These are phyloP conservation scores for Saccostrea glomerata DNA, from an alignment of 1,140 invertebrate genomes.

Conservation along the genomic window DNA sequence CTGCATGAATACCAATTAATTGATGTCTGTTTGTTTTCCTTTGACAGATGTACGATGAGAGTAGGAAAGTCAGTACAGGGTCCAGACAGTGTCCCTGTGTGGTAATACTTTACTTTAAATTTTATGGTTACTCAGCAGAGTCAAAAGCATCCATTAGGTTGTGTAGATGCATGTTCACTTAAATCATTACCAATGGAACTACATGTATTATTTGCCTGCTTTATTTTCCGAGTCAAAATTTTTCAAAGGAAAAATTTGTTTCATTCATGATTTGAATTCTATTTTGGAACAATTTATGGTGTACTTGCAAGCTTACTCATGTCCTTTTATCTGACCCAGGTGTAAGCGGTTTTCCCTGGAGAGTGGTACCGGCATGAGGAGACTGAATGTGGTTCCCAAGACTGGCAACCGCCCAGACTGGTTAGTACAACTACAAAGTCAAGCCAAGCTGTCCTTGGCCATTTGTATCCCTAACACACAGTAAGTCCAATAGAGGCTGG, in stretches of 20 bases:
- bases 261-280: no score
- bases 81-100: conserved; percentile 67
- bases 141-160: no score
- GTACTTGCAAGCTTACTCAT: not conserved
- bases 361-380: conserved; percentile 85
- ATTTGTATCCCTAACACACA: conserved; percentile 56
- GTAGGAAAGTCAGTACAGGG: conserved; percentile 84
- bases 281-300: not conserved
- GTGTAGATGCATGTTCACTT: not conserved
- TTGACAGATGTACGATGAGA: conserved; percentile 82
- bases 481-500: conserved; percentile 58
- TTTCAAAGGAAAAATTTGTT: no score
- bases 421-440: conserved; percentile 74
- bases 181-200: no score
- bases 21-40: conserved; percentile 21
- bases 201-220: no score
- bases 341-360: conserved; percentile 90
- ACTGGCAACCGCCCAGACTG: conserved; percentile 84
- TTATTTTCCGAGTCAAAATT: no score
- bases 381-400: conserved; percentile 84
- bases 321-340: conserved; percentile 80
- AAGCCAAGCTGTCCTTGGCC: conserved; percentile 57
- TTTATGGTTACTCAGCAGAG: no score
- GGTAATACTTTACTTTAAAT: conserved; percentile 62
- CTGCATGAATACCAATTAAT: not conserved